Evolutionary conservation across 2,888 invertebrate species (phyloP).

Genomic region (Candidula unifasciata): DNA sequence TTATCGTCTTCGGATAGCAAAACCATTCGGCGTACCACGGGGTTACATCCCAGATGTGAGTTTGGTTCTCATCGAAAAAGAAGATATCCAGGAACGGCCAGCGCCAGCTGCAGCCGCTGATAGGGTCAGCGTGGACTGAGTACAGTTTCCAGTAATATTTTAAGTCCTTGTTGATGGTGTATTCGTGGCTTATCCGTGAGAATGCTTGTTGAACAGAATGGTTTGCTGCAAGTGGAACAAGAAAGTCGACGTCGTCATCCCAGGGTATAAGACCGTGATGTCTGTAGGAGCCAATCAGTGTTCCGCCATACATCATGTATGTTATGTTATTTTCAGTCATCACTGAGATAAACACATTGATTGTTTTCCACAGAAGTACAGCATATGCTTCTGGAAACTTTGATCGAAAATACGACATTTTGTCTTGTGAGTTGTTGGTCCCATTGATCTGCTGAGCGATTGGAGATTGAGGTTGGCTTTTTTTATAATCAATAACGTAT

Average conservation of each 20-base stretch:
- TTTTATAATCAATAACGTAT: no score
- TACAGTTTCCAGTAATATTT: constrained; percentile 34
- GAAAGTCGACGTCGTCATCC: constrained; percentile 47
- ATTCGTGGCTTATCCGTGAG: neutral
- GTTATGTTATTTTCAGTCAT: constrained; percentile 2
- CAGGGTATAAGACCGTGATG: constrained; percentile 47
- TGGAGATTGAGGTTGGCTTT: no score
- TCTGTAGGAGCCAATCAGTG: constrained; percentile 44
- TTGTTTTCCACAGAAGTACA: neutral
- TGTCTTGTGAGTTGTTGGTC: neutral
- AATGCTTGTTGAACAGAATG: neutral
- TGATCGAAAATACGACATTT: neutral
- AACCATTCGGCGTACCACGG: constrained; percentile 35
- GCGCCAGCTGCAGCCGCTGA: constrained; percentile 46
- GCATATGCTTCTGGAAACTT: neutral
- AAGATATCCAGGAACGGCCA: constrained; percentile 61
- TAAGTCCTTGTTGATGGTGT: neutral
- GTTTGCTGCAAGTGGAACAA: neutral
- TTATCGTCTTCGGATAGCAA: constrained; percentile 48
- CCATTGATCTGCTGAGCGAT: no score
- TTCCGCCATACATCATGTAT: constrained; percentile 43
- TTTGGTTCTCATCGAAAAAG: constrained; percentile 57
- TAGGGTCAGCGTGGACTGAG: neutral
- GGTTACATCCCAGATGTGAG: constrained; percentile 58
- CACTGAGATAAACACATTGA: constrained; percentile 10